Conservation (phyloP, 2,888 invertebrate species). For the Noctua pronuba region DNA sequence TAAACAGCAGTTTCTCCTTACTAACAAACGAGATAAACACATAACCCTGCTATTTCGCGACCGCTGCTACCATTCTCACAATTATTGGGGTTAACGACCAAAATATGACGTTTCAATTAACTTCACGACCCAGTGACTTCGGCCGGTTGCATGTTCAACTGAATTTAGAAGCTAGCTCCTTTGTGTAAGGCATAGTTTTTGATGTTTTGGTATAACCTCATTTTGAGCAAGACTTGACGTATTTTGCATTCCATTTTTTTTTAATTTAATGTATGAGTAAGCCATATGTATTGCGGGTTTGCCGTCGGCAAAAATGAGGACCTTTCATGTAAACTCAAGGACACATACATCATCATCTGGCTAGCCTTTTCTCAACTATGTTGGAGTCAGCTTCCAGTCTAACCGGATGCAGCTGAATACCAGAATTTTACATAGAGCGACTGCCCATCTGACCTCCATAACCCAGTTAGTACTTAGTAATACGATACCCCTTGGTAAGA, state of each 20-base stretch:
- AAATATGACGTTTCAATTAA: conserved; percentile 71
- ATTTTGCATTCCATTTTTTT: background rate
- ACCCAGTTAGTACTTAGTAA: too few species aligned
- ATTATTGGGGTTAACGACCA: conserved; percentile 71
- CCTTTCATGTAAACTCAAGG: background rate
- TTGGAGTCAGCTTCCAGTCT: too few species aligned
- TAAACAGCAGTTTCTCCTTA: conserved; percentile 44
- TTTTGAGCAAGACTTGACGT: background rate
- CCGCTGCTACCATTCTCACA: conserved; percentile 63
- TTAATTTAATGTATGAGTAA: background rate
- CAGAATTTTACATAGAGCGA: too few species aligned
- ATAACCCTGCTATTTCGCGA: conserved; percentile 56
- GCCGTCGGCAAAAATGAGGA: background rate
- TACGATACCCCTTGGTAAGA: too few species aligned
- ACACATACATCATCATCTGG: background rate
- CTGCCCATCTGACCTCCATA: too few species aligned
- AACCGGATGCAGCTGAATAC: too few species aligned
- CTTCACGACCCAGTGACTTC: conserved; percentile 60
- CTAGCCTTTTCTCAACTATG: too few species aligned
- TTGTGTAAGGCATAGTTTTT: conserved; percentile 4
- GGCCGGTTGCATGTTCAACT: conserved; percentile 52
- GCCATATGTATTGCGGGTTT: background rate
- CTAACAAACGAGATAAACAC: conserved; percentile 37
- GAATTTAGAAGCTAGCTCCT: conserved; percentile 31
- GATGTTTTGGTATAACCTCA: background rate